Percentiles rank a stretch among this genome's conserved stretches.
Evolutionary conservation across 2,888 invertebrate genomes (phyloP).

Genomic region (Hofmannophila pseudospretella): DNA sequence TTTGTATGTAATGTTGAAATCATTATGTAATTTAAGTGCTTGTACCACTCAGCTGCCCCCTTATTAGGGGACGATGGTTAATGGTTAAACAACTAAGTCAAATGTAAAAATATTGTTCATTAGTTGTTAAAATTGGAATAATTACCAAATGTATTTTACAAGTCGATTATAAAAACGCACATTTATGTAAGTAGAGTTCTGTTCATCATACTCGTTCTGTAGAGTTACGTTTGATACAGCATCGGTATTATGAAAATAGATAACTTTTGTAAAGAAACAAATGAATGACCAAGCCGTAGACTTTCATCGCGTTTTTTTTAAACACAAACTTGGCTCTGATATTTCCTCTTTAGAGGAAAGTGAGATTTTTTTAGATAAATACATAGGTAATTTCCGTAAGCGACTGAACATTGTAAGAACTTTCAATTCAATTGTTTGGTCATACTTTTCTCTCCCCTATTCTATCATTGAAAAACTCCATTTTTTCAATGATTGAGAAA

Average conservation of each 20-base stretch:
- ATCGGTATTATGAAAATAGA: constrained; percentile 21
- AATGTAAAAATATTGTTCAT: constrained; percentile 26
- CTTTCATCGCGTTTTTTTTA: constrained; percentile 19
- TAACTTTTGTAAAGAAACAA: constrained; percentile 16
- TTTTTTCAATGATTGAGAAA: neutral
- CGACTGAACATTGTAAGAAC: too few relatives aligned
- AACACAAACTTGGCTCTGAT: constrained; percentile 34
- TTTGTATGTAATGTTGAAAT: constrained; percentile 55
- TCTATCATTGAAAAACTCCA: neutral
- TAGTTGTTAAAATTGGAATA: constrained; percentile 43
- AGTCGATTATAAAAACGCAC: constrained; percentile 59
- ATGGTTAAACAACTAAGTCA: constrained; percentile 23
- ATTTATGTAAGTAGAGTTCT: constrained; percentile 32
- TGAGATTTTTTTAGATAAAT: constrained; percentile 57
- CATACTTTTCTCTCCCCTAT: neutral
- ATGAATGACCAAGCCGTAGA: constrained; percentile 26
- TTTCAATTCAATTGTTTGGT: too few relatives aligned
- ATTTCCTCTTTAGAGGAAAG: constrained; percentile 28
- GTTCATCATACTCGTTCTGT: neutral
- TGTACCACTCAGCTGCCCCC: constrained; percentile 38
- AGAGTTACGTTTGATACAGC: constrained; percentile 26
- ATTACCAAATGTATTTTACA: constrained; percentile 53
- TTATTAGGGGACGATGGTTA: constrained; percentile 29
- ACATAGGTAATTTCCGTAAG: too few relatives aligned
- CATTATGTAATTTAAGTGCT: constrained; percentile 46